phyloP scores from a whole-genome alignment of 2,888 invertebrate species.

The Fissipunctia ypsillon region DNA sequence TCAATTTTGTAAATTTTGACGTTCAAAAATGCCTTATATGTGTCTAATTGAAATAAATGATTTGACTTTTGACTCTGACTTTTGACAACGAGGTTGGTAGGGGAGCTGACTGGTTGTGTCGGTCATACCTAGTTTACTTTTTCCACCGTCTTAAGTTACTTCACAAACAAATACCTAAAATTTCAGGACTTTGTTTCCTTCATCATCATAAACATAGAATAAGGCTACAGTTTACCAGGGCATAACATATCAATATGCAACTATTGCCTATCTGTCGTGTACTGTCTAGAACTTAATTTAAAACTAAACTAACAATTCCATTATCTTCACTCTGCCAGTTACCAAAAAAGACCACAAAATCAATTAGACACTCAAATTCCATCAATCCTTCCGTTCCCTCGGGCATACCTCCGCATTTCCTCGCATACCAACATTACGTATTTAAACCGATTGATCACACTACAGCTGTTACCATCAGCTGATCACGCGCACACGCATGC shows the following conservation, averaged over 20 bases:
- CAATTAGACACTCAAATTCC: constrained; percentile 59
- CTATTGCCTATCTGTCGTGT: neutral
- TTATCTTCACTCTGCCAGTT: neutral
- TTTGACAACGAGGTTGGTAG: neutral
- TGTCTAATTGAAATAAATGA: no score
- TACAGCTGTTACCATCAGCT: constrained; percentile 85
- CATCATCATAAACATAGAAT: neutral
- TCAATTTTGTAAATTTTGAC: no score
- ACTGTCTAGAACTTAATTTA: neutral
- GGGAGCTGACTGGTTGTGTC: neutral
- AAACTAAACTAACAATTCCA: constrained; percentile 9
- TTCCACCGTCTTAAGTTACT: neutral
- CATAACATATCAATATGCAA: neutral
- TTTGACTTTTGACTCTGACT: no score
- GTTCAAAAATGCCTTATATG: no score
- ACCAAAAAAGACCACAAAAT: constrained; percentile 34
- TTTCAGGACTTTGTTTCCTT: neutral
- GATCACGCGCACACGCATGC: constrained; percentile 78
- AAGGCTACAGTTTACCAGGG: neutral
- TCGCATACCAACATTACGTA: constrained; percentile 69
- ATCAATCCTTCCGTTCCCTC: constrained; percentile 35
- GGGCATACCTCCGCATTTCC: constrained; percentile 53
- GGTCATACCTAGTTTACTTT: neutral
- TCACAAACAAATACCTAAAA: no score
- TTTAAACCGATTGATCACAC: constrained; percentile 75